A percentile compares a stretch with the other conserved stretches of the same genome.
phyloP scores from a whole-genome alignment of 2,888 invertebrate genomes.

The Blastobasis lacticolella region DNA sequence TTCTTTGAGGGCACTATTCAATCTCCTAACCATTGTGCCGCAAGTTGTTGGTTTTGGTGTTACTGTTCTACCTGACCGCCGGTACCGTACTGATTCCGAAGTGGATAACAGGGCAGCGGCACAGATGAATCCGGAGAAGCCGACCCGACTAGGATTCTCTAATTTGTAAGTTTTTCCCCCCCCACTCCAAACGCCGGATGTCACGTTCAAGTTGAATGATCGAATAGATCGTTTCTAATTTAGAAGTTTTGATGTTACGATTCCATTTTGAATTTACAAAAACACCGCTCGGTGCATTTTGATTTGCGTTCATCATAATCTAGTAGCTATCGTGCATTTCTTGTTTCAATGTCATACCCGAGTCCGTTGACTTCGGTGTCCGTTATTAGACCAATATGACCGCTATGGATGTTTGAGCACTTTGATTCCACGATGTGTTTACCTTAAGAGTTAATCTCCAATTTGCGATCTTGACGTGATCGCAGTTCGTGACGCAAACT shows the following conservation, averaged over 20 bases:
- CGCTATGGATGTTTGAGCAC: too few relatives aligned
- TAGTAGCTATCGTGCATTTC: background rate
- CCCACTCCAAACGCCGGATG: conserved; percentile 43
- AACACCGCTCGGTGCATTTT: background rate
- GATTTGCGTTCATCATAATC: background rate
- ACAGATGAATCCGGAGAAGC: conserved; percentile 41
- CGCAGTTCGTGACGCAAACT: conserved; percentile 46
- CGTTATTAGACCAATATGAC: conserved; percentile 18
- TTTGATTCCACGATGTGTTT: conserved; percentile 44
- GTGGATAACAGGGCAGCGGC: conserved; percentile 37
- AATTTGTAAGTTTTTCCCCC: conserved; percentile 30
- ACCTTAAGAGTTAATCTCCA: conserved; percentile 46
- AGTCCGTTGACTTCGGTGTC: conserved; percentile 7
- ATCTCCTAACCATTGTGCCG: conserved; percentile 27
- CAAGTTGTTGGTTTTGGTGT: conserved; percentile 25
- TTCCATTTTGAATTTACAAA: conserved; percentile 1
- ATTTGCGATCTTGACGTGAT: conserved; percentile 56
- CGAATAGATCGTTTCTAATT: conserved; percentile 42
- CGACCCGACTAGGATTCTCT: conserved; percentile 36
- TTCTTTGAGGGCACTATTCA: conserved; percentile 24
- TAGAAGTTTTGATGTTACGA: conserved; percentile 15
- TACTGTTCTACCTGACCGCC: conserved; percentile 35
- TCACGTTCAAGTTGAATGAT: conserved; percentile 64
- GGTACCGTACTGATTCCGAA: conserved; percentile 43
- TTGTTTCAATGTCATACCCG: background rate